Base-by-base conservation (phyloP, 1,140 invertebrate genomes). In the Aphelinus atriplicis region DNA sequence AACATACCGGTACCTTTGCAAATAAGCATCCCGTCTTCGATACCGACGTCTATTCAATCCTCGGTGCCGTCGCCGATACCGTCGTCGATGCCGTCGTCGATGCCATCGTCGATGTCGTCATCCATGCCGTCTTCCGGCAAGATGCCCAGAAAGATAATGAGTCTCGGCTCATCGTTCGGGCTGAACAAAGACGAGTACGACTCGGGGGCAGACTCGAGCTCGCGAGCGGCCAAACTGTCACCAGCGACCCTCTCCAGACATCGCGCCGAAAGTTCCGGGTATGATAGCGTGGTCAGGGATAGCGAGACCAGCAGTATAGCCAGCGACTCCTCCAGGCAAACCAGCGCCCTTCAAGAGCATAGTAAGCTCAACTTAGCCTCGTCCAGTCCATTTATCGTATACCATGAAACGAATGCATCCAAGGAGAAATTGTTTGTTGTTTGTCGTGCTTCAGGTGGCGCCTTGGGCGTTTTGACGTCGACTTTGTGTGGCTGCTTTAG, bases 201-300 rank as follows among this genome's bases (percentile, higher is more conserved):
- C 83, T 95, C 93, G 78, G 94, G 93, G 0, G 93, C 95, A 76
- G 94, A 95, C 78, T 93, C 92, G 2, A 93, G 93, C 61, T 95
- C 92, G 62, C 90, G 94, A 4, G 94, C 93, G 42, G 92, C 93
- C 1, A 94, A 94, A 84, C 91, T 94, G 76, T 94, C 93, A 72
- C 91, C 92, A 0, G 91, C 92, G 0, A 92, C 92, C 0, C 90
- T 94, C 7, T 93, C 92, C 0, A 88, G 92, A 79, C 80, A 87
- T 77, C 89, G 93, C 42, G 93, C 93, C 1, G 94, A 95, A 83
- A 96, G 95, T 81, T 91, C 90, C 48, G 96, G 95, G 2, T 97
- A 97, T 82, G 95, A 97, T 80, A 96, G 94, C 81, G 93, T 97
- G 71, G 92, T 95, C 1, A 87, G 95, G 77, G 95, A 97, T 80